Percentiles rank a stretch among this genome's conserved stretches.
These are phyloP conservation scores for Xanthia togata DNA, from an alignment of 2,888 invertebrate genomes.

Conservation along the genomic window DNA sequence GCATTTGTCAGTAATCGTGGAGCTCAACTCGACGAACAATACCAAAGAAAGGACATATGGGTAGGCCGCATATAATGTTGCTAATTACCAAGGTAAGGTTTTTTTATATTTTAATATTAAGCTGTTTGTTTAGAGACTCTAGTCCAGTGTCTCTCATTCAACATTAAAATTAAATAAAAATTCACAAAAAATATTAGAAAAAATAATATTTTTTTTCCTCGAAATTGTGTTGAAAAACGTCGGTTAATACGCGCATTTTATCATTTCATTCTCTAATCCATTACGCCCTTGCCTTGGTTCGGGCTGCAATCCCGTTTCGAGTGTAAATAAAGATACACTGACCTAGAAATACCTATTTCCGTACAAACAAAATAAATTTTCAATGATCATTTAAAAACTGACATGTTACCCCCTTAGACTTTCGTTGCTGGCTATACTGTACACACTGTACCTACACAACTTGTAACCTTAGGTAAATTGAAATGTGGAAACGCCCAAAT, in stretches of 20 bases:
- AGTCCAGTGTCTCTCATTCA: not conserved
- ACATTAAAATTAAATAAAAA: not conserved
- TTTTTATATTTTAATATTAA: too few relatives aligned
- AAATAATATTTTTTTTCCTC: not conserved
- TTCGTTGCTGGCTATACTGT: not conserved
- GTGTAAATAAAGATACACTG: too few relatives aligned
- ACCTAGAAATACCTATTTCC: not conserved
- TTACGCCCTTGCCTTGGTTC: not conserved
- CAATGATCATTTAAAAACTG: not conserved
- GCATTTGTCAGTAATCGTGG: too few relatives aligned
- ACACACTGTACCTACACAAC: not conserved
- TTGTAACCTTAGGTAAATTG: constrained; percentile 22
- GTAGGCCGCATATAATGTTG: too few relatives aligned
- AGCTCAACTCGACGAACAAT: too few relatives aligned
- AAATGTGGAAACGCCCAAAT: constrained; percentile 23
- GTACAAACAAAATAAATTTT: not conserved
- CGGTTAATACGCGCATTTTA: not conserved
- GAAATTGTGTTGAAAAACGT: not conserved
- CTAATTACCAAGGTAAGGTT: too few relatives aligned
- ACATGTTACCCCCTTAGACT: not conserved
- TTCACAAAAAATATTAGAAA: too few relatives aligned
- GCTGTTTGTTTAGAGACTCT: too few relatives aligned
- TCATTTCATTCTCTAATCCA: not conserved
- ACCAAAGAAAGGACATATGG: too few relatives aligned
- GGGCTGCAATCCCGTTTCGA: not conserved